These are phyloP conservation scores for Pangasianodon gigas DNA, from an alignment of 2,113 vertebrate genomes.

Conservation along the genomic window DNA sequence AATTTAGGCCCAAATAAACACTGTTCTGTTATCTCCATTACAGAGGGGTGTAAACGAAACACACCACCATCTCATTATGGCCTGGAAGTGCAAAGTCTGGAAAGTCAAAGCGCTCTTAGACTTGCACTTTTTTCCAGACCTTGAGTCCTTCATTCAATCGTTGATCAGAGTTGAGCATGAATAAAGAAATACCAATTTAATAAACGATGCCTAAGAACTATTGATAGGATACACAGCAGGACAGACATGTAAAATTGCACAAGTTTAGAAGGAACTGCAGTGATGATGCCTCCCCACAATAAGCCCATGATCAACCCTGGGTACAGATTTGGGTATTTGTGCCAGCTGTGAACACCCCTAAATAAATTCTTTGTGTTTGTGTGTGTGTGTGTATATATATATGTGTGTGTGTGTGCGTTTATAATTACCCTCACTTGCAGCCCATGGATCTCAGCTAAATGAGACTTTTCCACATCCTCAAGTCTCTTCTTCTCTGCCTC, in stretches of 20 bases:
- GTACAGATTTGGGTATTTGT: neutral
- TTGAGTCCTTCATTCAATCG: neutral
- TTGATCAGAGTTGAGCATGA: neutral
- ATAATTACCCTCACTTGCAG: slow-evolving; percentile 88
- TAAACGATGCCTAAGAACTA: neutral
- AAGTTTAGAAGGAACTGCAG: neutral
- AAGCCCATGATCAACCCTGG: neutral
- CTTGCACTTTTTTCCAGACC: neutral
- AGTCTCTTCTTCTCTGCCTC: slow-evolving; percentile 90
- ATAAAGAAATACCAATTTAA: neutral
- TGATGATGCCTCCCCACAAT: neutral
- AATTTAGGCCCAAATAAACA: neutral
- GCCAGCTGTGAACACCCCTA: neutral
- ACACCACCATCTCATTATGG: neutral
- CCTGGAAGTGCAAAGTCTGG: neutral
- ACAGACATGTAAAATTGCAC: neutral
- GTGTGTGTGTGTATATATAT: slow-evolving; percentile 30
- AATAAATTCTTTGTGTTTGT: slow-evolving; percentile 10
- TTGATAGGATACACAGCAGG: neutral
- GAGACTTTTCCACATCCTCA: slow-evolving; percentile 91
- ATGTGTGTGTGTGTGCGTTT: slow-evolving; percentile 23
- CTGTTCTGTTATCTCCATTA: neutral
- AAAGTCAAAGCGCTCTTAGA: neutral
- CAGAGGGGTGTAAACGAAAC: neutral
- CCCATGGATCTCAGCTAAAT: slow-evolving; percentile 89